Conservation (phyloP, 2,888 invertebrate species). For the Eupithecia pulchellata region DNA sequence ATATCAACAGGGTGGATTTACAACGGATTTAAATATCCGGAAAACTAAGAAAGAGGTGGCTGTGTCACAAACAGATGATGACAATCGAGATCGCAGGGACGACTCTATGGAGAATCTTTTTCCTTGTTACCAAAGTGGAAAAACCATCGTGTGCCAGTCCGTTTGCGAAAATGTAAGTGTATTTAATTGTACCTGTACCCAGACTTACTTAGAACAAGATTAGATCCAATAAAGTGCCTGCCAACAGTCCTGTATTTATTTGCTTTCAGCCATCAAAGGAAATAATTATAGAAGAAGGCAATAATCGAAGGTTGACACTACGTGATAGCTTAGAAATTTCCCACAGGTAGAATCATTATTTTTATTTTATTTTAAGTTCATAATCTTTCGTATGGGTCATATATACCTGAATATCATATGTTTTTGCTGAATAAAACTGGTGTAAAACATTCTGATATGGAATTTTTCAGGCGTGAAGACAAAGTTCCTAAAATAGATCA, state of each 20-base stretch:
- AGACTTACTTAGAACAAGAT: neutral
- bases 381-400: neutral
- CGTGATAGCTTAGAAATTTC: constrained; percentile 74
- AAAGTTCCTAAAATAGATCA: constrained; percentile 11
- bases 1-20: constrained; percentile 56
- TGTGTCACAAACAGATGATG: constrained; percentile 28
- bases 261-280: constrained; percentile 60
- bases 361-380: constrained; percentile 31
- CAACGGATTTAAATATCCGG: constrained; percentile 59
- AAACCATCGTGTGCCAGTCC: neutral
- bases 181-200: neutral
- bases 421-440: neutral
- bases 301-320: constrained; percentile 56
- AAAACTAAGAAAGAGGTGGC: constrained; percentile 55
- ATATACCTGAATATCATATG: neutral
- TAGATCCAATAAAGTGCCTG: constrained; percentile 8
- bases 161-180: constrained; percentile 28
- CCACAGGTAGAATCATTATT: constrained; percentile 63
- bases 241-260: constrained; percentile 28
- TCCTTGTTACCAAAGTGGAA: constrained; percentile 5
- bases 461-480: constrained; percentile 50
- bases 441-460: neutral
- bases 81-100: constrained; percentile 45
- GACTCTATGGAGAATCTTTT: constrained; percentile 41
- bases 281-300: constrained; percentile 31